Evolutionary conservation across 2,888 invertebrate genomes (phyloP), one percentile per base, ranked within the genome.

Genomic region (Drosophila paranaensis): DNA sequence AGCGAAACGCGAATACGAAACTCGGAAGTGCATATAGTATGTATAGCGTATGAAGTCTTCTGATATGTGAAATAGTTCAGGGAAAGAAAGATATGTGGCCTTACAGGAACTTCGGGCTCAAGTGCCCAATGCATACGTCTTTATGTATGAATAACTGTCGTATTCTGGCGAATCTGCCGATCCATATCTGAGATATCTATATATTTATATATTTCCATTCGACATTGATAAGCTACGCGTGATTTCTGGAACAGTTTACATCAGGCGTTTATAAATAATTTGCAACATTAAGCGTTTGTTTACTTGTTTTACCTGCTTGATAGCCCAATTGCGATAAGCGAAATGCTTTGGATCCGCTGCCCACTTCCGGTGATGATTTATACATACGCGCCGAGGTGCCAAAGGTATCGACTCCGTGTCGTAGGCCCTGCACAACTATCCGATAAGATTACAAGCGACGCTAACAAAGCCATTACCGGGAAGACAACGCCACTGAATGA

Each of bases 291-390:
- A 54, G 37, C 54, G 57, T 60, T 70, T 65, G 64, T 68, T 57
- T 64, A 67, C 46, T 40, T 43, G 37, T 39, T 58, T 37, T 13
- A 20, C 16, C 8, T 25, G 16, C 40, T 30, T 37, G 53, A 71
- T 65, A 65, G 57, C 33, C 56, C 30, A 33, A 25, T 37, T 2
- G 43, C 45, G 87, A 88, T 83, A 83, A 75, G 65, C 45, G 51
- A 46, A 56, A 45, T 42, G 50, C 53, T 14, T 35, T 39, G 61
- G 56, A 62, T 70, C 60, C 65, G 57, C 16, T 57, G 25, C 14
- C 20, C 30, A 83, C 89, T 84, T 84, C 84, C 84, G 84, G 64
- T 79, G 85, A 77, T 81, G 85, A 88, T 79, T 80, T 80, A 80
- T 79, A 74, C 2, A 55, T 57, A 57, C 10, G 3, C 2, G 3